phyloP scores from a whole-genome alignment of 2,888 invertebrate species.

The Apotomis turbidana region DNA sequence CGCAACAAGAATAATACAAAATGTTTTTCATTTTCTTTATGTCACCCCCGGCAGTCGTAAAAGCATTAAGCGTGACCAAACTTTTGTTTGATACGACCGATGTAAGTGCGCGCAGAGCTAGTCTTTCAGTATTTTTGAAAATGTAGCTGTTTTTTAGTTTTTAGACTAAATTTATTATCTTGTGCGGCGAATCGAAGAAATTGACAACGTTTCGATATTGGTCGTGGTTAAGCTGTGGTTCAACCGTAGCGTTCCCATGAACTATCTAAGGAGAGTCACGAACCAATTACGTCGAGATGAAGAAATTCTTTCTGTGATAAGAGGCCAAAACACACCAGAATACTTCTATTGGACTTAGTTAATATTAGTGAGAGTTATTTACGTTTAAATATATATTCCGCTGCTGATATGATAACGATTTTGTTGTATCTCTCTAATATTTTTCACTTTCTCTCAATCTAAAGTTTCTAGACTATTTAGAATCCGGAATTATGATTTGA shows the following conservation, averaged over 20 bases:
- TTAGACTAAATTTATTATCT: slow-evolving; percentile 6
- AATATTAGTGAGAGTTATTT: background rate
- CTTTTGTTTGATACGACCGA: slow-evolving; percentile 84
- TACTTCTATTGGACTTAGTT: background rate
- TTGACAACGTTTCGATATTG: too few species aligned
- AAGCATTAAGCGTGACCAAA: slow-evolving; percentile 95
- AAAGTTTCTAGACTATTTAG: too few species aligned
- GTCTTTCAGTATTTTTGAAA: slow-evolving; percentile 35
- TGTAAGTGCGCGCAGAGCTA: slow-evolving; percentile 74
- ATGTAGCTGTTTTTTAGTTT: slow-evolving; percentile 30
- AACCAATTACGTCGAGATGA: background rate
- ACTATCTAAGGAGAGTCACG: background rate
- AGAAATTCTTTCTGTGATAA: background rate
- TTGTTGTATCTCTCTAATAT: too few species aligned
- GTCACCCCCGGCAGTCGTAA: slow-evolving; percentile 93
- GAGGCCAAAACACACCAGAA: background rate
- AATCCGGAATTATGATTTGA: too few species aligned
- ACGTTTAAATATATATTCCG: too few species aligned
- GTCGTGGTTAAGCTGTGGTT: background rate
- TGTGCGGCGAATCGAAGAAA: background rate
- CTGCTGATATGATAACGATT: too few species aligned
- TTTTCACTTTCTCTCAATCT: too few species aligned
- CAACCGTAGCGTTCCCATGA: background rate
- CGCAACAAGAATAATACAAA: slow-evolving; percentile 86
- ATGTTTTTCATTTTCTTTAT: slow-evolving; percentile 96